Percentiles rank a stretch among this genome's conserved stretches.
Evolutionary conservation across 2,888 invertebrate genomes (phyloP).

Genomic region (Pollenia labialis): DNA sequence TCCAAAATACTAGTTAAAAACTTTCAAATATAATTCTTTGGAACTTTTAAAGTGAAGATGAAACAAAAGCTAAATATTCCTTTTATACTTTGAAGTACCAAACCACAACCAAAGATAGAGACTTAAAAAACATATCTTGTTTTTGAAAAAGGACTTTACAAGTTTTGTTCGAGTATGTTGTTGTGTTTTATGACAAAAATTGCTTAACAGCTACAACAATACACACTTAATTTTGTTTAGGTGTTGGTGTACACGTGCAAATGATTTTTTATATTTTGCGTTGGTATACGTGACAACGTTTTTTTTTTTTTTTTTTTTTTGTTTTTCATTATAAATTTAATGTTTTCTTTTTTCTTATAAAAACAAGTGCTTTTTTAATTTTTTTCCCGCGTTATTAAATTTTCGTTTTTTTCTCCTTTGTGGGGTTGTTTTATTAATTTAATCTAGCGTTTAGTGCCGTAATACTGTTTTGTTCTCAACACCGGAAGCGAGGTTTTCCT

Average conservation of each 20-base stretch:
- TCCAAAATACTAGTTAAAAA: too few species aligned
- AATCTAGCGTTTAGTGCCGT: not conserved
- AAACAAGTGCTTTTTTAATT: not conserved
- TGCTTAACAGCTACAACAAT: slow-evolving; percentile 18
- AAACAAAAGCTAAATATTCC: not conserved
- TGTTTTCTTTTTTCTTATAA: not conserved
- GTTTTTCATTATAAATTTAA: slow-evolving; percentile 1
- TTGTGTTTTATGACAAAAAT: slow-evolving; percentile 22
- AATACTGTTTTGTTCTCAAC: slow-evolving; percentile 32
- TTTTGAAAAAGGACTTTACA: not conserved
- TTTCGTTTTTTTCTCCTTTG: slow-evolving; percentile 14
- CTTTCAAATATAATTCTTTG: too few species aligned
- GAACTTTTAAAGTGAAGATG: too few species aligned
- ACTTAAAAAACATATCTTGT: not conserved
- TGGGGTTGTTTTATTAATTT: not conserved
- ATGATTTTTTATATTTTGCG: not conserved
- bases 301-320: too few species aligned
- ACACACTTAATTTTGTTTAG: not conserved
- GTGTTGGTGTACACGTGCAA: not conserved
- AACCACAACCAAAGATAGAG: not conserved
- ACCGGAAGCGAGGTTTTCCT: slow-evolving; percentile 31
- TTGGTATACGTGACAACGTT: too few species aligned
- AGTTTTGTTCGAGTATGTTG: slow-evolving; percentile 34
- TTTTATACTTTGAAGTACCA: not conserved
- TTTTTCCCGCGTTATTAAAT: slow-evolving; percentile 49